phyloP scores from a whole-genome alignment of 2,888 invertebrate species.

The Pseudococcus jackbeardsleyi region DNA sequence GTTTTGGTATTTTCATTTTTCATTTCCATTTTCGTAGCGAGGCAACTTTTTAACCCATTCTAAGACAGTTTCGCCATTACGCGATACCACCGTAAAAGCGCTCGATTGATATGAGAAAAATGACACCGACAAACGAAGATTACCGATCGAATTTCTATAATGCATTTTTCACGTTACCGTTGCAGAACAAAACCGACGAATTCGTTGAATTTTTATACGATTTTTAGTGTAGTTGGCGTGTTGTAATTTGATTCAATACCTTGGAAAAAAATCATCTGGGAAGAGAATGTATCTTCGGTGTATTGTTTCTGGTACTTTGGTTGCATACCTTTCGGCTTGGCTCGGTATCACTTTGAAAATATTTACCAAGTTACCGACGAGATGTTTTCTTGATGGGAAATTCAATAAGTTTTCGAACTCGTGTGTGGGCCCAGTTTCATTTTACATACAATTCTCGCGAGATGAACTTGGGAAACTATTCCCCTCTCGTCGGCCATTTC shows the following conservation, averaged over 20 bases:
- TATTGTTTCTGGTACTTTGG: not conserved
- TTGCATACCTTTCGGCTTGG: not conserved
- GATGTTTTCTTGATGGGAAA: not conserved
- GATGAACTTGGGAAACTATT: not conserved
- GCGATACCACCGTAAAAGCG: not conserved
- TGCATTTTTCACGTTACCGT: not conserved
- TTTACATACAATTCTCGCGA: not conserved
- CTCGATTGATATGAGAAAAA: not conserved
- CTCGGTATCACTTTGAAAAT: not conserved
- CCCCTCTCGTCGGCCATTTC: not conserved
- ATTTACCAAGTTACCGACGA: not conserved
- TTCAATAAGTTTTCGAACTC: not conserved
- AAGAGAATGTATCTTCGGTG: not conserved
- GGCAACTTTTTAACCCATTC: not conserved
- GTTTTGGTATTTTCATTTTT: constrained; percentile 22
- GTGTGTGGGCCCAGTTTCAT: not conserved
- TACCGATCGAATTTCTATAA: constrained; percentile 37
- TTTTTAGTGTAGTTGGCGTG: not conserved
- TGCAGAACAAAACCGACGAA: not conserved
- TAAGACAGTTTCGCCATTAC: not conserved
- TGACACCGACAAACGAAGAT: not conserved
- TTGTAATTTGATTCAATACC: not conserved
- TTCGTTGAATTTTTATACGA: not conserved
- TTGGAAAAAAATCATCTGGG: not conserved
- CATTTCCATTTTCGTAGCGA: constrained; percentile 2